Percentiles rank a stretch among this genome's conserved stretches.
Evolutionary conservation across 2,888 invertebrate species (phyloP).

Genomic region (Nebria brevicollis): DNA sequence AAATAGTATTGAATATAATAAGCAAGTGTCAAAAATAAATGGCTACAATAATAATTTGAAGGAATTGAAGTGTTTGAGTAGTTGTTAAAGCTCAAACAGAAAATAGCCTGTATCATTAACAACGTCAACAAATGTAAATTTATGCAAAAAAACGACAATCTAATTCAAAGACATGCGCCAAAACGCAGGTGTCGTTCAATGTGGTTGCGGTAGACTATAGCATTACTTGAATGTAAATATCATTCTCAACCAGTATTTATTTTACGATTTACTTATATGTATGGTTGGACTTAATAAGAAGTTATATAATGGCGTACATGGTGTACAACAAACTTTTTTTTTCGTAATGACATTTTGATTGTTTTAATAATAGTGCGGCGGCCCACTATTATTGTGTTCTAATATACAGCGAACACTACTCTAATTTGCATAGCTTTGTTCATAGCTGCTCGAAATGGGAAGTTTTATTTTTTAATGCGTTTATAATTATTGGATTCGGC

Average conservation of each 20-base stretch:
- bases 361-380: conserved; percentile 37
- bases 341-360: conserved; percentile 45
- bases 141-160: conserved; percentile 35
- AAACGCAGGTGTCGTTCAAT: conserved; percentile 32
- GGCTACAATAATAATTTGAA: neutral
- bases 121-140: conserved; percentile 35
- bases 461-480: conserved; percentile 18
- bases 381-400: neutral
- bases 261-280: conserved; percentile 40
- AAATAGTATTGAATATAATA: too few species aligned
- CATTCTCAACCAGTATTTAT: conserved; percentile 29
- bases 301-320: conserved; percentile 17
- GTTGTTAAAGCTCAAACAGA: neutral
- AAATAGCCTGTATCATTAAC: neutral
- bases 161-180: conserved; percentile 43
- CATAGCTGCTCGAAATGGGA: neutral
- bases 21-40: too few species aligned
- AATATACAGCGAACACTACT: neutral
- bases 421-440: conserved; percentile 15
- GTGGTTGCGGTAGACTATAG: neutral
- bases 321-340: conserved; percentile 33
- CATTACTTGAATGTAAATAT: conserved; percentile 25
- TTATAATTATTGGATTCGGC: conserved; percentile 8
- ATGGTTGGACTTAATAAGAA: conserved; percentile 32
- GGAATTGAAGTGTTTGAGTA: neutral